These are phyloP conservation scores for Pseudorectes ferrugineus DNA, from an alignment of 2,113 vertebrate species.

Conservation along the genomic window DNA sequence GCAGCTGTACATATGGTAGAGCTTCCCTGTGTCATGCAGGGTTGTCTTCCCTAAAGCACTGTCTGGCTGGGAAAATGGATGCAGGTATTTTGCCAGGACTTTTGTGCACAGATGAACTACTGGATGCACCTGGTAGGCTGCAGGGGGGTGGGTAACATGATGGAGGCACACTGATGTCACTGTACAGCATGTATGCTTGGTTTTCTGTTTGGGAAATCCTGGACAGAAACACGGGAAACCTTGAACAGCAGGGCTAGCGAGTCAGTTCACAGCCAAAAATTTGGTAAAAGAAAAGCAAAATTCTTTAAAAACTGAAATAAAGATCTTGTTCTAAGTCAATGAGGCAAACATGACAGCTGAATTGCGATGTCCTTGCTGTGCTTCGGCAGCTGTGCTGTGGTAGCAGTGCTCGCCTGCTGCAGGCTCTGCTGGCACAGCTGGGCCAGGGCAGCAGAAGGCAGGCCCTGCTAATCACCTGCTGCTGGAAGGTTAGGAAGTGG, in stretches of 20 bases:
- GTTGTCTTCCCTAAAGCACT: background rate
- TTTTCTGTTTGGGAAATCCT: background rate
- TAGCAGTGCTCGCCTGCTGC: background rate
- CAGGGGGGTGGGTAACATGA: rapidly evolving
- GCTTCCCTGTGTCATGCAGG: background rate
- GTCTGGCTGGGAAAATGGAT: background rate
- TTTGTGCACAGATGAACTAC: background rate
- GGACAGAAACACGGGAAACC: background rate
- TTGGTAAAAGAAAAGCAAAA: background rate
- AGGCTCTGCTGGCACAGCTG: background rate
- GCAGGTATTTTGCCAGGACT: background rate
- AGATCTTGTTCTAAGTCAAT: background rate
- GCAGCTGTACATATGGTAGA: rapidly evolving
- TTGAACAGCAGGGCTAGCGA: background rate
- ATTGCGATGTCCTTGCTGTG: rapidly evolving
- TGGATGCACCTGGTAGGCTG: rapidly evolving
- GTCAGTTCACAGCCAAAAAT: background rate
- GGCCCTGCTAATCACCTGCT: constrained; percentile 15
- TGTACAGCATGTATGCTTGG: rapidly evolving
- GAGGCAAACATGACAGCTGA: background rate
- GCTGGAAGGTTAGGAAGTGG: constrained; percentile 34
- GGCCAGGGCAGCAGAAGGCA: background rate
- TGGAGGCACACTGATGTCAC: background rate
- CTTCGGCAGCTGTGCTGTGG: rapidly evolving
- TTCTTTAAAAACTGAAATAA: background rate